Percentiles rank a stretch among this genome's conserved stretches.
These are phyloP conservation scores for Formica exsecta DNA, from an alignment of 1,140 invertebrate species.

Conservation along the genomic window DNA sequence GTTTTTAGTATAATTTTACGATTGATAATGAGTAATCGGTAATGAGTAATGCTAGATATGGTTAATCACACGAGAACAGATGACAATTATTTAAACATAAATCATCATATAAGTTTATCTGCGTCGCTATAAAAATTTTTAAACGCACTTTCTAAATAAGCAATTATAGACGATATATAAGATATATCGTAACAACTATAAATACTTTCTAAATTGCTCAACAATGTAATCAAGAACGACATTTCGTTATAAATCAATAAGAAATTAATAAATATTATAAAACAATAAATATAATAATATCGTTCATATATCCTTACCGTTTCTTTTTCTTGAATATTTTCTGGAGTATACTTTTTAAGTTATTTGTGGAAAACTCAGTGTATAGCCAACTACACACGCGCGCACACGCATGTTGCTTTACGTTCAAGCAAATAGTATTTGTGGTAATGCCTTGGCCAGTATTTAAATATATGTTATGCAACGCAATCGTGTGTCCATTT, in stretches of 20 bases:
- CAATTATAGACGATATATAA: background rate
- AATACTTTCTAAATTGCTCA: background rate
- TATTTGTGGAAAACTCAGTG: background rate
- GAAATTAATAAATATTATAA: background rate
- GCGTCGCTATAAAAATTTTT: background rate
- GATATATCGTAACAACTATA: background rate
- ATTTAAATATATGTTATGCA: constrained; percentile 35
- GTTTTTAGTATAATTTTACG: background rate
- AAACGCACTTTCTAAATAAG: background rate
- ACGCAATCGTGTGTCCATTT: constrained; percentile 15
- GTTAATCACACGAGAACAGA: background rate
- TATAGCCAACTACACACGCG: background rate
- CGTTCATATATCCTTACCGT: background rate
- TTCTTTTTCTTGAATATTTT: background rate
- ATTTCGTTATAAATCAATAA: background rate
- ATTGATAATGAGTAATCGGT: background rate
- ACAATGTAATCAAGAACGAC: background rate
- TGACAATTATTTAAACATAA: background rate
- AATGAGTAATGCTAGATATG: background rate
- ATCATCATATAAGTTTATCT: background rate
- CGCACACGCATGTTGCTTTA: background rate
- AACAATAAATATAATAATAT: background rate
- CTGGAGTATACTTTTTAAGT: background rate
- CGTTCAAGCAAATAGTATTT: background rate
- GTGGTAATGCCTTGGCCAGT: constrained; percentile 8